A percentile compares a stretch with the other conserved stretches of the same genome.
Conservation (phyloP, 1,140 invertebrate species). For the Schlechtendalia chinensis region DNA sequence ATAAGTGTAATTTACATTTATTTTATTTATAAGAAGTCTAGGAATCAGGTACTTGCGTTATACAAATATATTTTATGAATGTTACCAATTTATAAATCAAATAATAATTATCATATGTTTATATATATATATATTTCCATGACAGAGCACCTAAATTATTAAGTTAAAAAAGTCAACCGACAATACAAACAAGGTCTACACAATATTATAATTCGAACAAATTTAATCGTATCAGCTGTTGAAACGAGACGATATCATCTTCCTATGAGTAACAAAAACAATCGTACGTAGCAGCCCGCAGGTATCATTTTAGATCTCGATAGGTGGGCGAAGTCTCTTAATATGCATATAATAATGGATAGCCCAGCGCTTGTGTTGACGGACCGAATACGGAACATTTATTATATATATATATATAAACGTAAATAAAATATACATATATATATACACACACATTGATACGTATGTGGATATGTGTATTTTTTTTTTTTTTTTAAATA, state of each 20-base stretch:
- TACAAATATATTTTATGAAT: no score
- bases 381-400: background rate
- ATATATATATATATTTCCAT: no score
- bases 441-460: background rate
- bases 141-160: no score
- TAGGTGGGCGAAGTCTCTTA: slow-evolving; percentile 43
- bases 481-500: slow-evolving; percentile 28
- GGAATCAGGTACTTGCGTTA: no score
- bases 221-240: slow-evolving; percentile 33
- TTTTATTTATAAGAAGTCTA: no score
- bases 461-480: background rate
- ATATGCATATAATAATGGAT: slow-evolving; percentile 39
- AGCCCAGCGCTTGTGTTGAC: slow-evolving; percentile 25
- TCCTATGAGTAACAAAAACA: background rate
- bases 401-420: background rate
- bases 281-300: background rate
- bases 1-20: no score
- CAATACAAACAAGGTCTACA: no score
- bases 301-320: slow-evolving; percentile 41
- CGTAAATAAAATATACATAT: no score
- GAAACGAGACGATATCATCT: slow-evolving; percentile 1
- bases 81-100: no score
- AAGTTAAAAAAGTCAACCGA: no score
- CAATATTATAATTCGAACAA: background rate
- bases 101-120: no score